Percentiles rank a stretch among this genome's conserved stretches.
phyloP scores from a whole-genome alignment of 2,888 invertebrate genomes.

The Dasysyrphus albostriatus region DNA sequence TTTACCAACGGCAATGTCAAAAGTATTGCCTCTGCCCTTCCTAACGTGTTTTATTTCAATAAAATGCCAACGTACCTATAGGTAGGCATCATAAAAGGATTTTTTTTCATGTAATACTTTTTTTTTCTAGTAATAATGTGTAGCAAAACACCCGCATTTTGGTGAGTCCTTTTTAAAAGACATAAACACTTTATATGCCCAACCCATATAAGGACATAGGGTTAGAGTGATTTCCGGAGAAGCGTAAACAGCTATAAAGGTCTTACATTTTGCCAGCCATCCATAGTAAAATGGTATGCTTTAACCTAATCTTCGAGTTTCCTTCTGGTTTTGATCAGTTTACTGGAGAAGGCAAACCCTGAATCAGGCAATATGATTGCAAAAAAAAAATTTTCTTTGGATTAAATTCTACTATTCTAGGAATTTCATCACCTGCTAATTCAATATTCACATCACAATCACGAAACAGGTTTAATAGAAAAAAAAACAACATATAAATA shows the following conservation, averaged over 20 bases:
- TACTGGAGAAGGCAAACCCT: constrained; percentile 3
- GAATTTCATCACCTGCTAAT: constrained; percentile 57
- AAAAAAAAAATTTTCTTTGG: constrained; percentile 29
- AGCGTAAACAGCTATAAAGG: neutral
- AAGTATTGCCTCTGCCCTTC: neutral
- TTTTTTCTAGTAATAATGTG: neutral
- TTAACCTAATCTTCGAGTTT: constrained; percentile 27
- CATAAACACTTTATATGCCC: neutral
- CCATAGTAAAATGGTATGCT: neutral
- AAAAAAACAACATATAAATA: constrained; percentile 30
- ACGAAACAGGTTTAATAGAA: constrained; percentile 46
- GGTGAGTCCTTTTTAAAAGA: constrained; percentile 4
- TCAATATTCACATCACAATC: constrained; percentile 56
- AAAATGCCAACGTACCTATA: neutral
- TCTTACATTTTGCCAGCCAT: neutral
- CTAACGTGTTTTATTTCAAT: neutral
- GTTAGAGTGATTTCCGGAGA: neutral
- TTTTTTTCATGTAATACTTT: neutral
- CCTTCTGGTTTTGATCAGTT: constrained; percentile 51
- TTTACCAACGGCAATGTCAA: too few species aligned
- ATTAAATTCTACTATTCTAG: constrained; percentile 20
- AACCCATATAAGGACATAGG: neutral
- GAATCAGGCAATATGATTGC: neutral
- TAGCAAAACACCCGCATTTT: neutral
- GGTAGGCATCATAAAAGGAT: neutral